These are phyloP conservation scores for Sebastes fasciatus DNA, from an alignment of 2,113 vertebrate genomes.

Conservation along the genomic window DNA sequence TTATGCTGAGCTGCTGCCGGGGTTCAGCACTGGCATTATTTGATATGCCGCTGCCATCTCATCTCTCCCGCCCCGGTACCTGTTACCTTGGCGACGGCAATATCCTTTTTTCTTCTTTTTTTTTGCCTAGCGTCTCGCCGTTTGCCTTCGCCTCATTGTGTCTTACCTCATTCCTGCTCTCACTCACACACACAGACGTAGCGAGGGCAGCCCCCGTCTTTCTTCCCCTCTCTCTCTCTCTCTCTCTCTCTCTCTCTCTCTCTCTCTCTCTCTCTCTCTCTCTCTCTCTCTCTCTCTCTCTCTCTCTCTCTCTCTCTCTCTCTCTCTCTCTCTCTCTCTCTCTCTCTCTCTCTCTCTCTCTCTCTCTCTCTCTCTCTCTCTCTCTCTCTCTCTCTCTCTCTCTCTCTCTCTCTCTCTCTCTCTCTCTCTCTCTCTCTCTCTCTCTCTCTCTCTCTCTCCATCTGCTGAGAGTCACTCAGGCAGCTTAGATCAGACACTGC, in stretches of 20 bases:
- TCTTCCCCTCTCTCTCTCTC: conserved; percentile 35
- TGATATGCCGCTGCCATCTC: conserved; percentile 64
- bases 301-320: conserved; percentile 26
- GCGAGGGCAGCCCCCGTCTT: conserved; percentile 74
- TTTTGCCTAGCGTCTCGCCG: conserved; percentile 49
- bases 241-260: conserved; percentile 18
- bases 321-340: conserved; percentile 57
- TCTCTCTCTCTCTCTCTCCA: conserved; percentile 61
- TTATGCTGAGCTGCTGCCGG: conserved; percentile 12
- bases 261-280: conserved; percentile 50
- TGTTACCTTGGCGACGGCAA: conserved; percentile 77
- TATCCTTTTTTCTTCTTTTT: conserved; percentile 46
- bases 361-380: conserved; percentile 37
- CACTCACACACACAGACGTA: conserved; percentile 26
- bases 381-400: conserved; percentile 18
- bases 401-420: conserved; percentile 19
- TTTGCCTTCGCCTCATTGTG: conserved; percentile 56
- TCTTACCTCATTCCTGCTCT: conserved; percentile 35
- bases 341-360: conserved; percentile 34
- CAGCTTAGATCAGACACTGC: conserved; percentile 83
- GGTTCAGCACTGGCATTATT: conserved; percentile 46
- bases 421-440: conserved; percentile 5
- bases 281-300: conserved; percentile 45
- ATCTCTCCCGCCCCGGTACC: conserved; percentile 53
- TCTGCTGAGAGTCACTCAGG: conserved; percentile 81